These are phyloP conservation scores for Hipposideros larvatus DNA, from an alignment of 2,797 vertebrate genomes.

Conservation along the genomic window DNA sequence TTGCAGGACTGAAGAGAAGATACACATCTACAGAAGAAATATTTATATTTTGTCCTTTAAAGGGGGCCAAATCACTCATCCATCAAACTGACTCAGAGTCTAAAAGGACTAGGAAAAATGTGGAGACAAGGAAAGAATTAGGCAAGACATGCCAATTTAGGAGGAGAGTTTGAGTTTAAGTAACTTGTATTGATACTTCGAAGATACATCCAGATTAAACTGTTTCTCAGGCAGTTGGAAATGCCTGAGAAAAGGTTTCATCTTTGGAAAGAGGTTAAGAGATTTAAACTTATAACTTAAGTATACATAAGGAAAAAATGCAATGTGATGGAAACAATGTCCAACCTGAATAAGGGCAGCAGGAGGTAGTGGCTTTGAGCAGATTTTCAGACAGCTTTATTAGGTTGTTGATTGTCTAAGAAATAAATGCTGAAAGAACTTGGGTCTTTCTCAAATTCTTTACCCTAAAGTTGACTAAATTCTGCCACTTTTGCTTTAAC, in stretches of 20 bases:
- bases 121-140: background rate
- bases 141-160: background rate
- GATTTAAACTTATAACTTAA: constrained; percentile 40
- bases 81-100: constrained; percentile 4
- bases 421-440: constrained; percentile 23
- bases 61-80: background rate
- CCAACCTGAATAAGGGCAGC: background rate
- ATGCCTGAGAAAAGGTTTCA: background rate
- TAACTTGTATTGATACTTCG: background rate
- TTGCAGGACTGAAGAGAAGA: background rate
- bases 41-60: background rate
- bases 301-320: background rate
- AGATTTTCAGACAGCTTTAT: constrained; percentile 48
- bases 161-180: background rate
- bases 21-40: background rate
- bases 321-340: background rate
- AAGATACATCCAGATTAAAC: background rate
- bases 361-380: background rate
- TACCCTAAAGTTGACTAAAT: background rate
- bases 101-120: background rate
- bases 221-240: constrained; percentile 6
- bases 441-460: constrained; percentile 28
- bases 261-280: constrained; percentile 48
- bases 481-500: constrained; percentile 29
- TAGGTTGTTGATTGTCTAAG: background rate